Conservation (phyloP, 2,797 vertebrate genomes). For the Toxotes lorentzi region DNA sequence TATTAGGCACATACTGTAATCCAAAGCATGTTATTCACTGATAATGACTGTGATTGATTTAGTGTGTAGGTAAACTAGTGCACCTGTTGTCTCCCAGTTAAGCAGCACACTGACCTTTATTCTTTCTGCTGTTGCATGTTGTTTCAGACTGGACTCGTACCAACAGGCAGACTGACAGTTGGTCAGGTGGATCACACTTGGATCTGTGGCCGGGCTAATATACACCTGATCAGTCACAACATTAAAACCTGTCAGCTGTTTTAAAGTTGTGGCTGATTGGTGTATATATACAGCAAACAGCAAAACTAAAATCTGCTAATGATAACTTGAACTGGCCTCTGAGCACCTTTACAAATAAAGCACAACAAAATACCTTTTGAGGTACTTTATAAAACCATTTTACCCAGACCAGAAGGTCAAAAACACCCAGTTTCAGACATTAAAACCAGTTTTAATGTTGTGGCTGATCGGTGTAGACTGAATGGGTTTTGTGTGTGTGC, state of each 20-base stretch:
- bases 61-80: conserved; percentile 31
- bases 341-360: conserved; percentile 6
- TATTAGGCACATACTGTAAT: conserved; percentile 43
- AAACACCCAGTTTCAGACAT: conserved; percentile 25
- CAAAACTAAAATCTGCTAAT: conserved; percentile 29
- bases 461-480: conserved; percentile 1
- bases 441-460: too few species aligned
- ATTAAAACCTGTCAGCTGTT: too few species aligned
- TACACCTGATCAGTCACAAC: too few species aligned
- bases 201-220: conserved; percentile 36
- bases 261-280: too few species aligned
- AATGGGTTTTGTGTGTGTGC: conserved; percentile 51
- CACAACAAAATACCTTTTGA: conserved; percentile 3
- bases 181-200: conserved; percentile 38
- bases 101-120: conserved; percentile 41
- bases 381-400: background rate
- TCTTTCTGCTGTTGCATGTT: conserved; percentile 50
- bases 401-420: background rate
- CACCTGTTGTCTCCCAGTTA: conserved; percentile 60
- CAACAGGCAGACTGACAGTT: conserved; percentile 52
- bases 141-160: conserved; percentile 45
- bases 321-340: background rate
- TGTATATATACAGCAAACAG: conserved; percentile 4
- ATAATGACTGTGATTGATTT: conserved; percentile 59
- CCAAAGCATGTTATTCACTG: conserved; percentile 48